A percentile compares a stretch with the other conserved stretches of the same genome.
phyloP scores from a whole-genome alignment of 2,113 vertebrate genomes.

The Atlantisia rogersi region DNA sequence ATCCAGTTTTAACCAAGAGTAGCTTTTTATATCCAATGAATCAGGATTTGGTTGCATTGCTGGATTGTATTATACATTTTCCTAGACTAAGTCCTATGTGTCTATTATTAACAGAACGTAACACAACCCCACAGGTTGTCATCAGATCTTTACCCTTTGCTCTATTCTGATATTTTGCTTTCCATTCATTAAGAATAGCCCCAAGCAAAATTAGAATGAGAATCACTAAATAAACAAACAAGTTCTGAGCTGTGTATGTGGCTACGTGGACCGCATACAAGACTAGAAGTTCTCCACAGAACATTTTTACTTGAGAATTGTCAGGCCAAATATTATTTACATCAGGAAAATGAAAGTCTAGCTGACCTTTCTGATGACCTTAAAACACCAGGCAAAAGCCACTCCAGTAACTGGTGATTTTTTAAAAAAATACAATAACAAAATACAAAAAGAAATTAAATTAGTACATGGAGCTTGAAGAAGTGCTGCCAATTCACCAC shows the following conservation, averaged over 20 bases:
- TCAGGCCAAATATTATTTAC: background rate
- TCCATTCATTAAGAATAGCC: constrained; percentile 70
- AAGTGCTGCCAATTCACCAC: background rate
- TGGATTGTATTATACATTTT: constrained; percentile 7
- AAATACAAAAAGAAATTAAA: background rate
- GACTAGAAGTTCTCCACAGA: background rate
- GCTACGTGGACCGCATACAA: background rate
- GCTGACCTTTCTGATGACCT: background rate
- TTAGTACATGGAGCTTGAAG: background rate
- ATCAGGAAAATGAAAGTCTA: background rate
- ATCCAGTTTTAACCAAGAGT: background rate
- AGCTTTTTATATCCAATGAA: background rate
- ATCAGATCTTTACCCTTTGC: constrained; percentile 65
- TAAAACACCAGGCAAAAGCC: background rate
- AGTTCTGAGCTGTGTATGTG: background rate
- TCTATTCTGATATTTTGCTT: constrained; percentile 66
- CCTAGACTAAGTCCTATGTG: background rate
- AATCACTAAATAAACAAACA: constrained; percentile 64
- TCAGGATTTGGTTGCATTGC: background rate
- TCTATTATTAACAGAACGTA: constrained; percentile 54
- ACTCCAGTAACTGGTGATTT: background rate
- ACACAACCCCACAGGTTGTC: constrained; percentile 54
- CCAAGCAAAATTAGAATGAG: constrained; percentile 61
- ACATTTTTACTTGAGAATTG: background rate
- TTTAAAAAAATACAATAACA: background rate